These are phyloP conservation scores for Drosophila buzzatii DNA, from an alignment of 2,888 invertebrate genomes.

Conservation along the genomic window DNA sequence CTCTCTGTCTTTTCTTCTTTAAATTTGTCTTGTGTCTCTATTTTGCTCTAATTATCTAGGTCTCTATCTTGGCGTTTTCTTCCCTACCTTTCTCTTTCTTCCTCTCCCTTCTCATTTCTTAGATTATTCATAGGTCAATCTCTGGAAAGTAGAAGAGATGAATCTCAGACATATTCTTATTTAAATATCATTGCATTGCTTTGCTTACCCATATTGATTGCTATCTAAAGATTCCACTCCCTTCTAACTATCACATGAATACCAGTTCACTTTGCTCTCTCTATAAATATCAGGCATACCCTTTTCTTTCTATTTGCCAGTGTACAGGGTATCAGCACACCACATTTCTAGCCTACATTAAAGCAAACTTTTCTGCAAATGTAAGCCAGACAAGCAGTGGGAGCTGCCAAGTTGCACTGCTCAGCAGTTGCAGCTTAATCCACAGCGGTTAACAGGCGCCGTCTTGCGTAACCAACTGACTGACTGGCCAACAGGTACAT, in stretches of 20 bases:
- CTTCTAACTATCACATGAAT: too few species aligned
- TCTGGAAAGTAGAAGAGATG: too few species aligned
- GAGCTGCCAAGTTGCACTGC: constrained; percentile 13
- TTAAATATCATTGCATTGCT: too few species aligned
- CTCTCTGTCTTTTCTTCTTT: too few species aligned
- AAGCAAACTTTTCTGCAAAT: constrained; percentile 25
- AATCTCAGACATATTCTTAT: too few species aligned
- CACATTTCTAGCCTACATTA: constrained; percentile 4
- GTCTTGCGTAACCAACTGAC: constrained; percentile 54
- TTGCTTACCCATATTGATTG: too few species aligned
- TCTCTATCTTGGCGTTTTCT: neutral
- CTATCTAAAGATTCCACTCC: too few species aligned
- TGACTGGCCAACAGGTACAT: constrained; percentile 3
- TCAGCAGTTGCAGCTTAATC: constrained; percentile 12
- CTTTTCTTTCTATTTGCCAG: neutral
- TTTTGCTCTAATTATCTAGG: too few species aligned
- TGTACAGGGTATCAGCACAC: constrained; percentile 8
- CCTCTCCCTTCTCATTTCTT: neutral
- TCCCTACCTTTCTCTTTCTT: neutral
- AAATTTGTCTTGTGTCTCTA: too few species aligned
- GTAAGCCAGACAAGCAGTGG: constrained; percentile 40
- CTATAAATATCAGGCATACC: neutral
- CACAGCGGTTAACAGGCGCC: constrained; percentile 25
- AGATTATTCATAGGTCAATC: too few species aligned
- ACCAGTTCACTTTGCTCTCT: neutral